A percentile compares a stretch with the other conserved stretches of the same genome.
Conservation (phyloP, 2,797 vertebrate species). For the Tarsius wallacei region DNA sequence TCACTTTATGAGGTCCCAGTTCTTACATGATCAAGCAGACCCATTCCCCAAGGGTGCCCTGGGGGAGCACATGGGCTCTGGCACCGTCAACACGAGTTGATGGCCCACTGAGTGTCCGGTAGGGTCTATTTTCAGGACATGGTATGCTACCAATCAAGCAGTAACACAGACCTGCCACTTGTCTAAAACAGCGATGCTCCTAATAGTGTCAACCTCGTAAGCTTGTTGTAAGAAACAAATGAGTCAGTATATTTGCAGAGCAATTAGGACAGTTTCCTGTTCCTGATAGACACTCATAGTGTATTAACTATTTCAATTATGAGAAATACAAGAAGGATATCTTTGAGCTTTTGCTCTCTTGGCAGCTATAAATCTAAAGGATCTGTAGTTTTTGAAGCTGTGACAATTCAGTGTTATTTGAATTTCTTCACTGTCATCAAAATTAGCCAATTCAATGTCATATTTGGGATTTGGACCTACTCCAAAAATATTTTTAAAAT, state of each 20-base stretch:
- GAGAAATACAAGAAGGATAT: constrained; percentile 20
- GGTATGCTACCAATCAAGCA: neutral
- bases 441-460: neutral
- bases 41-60: neutral
- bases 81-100: neutral
- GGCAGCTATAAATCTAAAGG: neutral
- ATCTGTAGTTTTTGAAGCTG: neutral
- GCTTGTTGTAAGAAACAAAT: constrained; percentile 27
- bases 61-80: neutral
- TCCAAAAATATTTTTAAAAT: neutral
- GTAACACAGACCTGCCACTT: neutral
- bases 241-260: constrained; percentile 4
- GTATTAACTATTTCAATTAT: constrained; percentile 42
- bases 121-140: neutral
- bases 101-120: neutral
- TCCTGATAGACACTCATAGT: constrained; percentile 25
- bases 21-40: neutral
- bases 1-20: neutral
- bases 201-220: neutral
- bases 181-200: neutral
- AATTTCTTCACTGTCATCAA: neutral
- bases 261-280: constrained; percentile 37
- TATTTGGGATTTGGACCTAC: neutral
- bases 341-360: neutral
- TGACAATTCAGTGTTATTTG: constrained; percentile 24